phyloP scores from a whole-genome alignment of 2,888 invertebrate genomes.

The Drosophila anomelani region DNA sequence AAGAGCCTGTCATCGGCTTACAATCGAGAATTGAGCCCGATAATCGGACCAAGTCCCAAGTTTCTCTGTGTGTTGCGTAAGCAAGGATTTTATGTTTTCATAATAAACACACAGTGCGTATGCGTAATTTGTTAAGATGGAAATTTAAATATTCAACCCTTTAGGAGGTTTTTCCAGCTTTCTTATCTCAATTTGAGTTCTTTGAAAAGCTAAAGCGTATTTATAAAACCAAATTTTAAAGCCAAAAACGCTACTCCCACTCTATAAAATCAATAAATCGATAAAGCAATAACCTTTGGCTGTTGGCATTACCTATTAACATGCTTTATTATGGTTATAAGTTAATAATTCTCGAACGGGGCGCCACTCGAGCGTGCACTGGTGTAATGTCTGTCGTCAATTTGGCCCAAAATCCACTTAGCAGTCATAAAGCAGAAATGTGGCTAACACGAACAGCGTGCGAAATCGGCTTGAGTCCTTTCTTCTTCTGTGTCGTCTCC shows the following conservation, averaged over 20 bases:
- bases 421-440: constrained; percentile 30
- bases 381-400: constrained; percentile 33
- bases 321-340: constrained; percentile 21
- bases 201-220: neutral
- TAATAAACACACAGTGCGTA: constrained; percentile 6
- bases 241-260: neutral
- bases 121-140: neutral
- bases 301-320: constrained; percentile 19
- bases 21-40: constrained; percentile 24
- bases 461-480: constrained; percentile 34
- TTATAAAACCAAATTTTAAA: neutral
- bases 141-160: neutral
- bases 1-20: constrained; percentile 31
- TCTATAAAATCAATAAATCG: neutral
- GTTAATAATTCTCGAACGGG: constrained; percentile 30
- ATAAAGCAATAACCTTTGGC: constrained; percentile 2
- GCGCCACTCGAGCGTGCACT: constrained; percentile 25
- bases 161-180: too few relatives aligned
- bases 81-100: constrained; percentile 3
- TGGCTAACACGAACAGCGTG: constrained; percentile 29
- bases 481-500: neutral
- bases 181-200: neutral
- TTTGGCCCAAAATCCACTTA: constrained; percentile 42
- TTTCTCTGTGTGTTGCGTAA: neutral
- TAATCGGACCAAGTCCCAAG: constrained; percentile 22